Evolutionary conservation across 2,888 invertebrate species (phyloP).

Genomic region (Junonia oenone): DNA sequence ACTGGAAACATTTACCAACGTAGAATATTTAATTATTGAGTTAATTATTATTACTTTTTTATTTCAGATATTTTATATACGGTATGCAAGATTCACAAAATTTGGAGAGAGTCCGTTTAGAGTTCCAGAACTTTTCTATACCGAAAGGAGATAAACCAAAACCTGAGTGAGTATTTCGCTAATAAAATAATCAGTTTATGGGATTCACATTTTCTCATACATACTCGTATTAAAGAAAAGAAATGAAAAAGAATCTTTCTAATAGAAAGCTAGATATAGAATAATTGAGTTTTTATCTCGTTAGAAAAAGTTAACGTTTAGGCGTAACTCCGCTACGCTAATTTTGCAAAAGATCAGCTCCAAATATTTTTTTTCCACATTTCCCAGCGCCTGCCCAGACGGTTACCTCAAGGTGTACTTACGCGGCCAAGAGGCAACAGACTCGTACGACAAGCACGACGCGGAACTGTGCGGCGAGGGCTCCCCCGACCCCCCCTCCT

Average conservation of each 20-base stretch:
- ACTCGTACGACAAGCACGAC: slow-evolving; percentile 96
- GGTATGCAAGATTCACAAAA: slow-evolving; percentile 98
- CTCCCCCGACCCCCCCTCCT: slow-evolving; percentile 38
- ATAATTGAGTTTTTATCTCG: too few species aligned
- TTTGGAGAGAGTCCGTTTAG: slow-evolving; percentile 94
- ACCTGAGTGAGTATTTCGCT: too few species aligned
- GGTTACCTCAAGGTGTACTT: slow-evolving; percentile 94
- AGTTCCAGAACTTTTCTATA: slow-evolving; percentile 94
- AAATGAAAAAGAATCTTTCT: too few species aligned
- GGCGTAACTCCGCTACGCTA: too few species aligned
- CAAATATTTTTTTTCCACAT: background rate
- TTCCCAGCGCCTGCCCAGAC: slow-evolving; percentile 85
- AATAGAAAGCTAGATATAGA: too few species aligned
- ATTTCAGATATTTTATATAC: slow-evolving; percentile 93
- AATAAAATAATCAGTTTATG: too few species aligned
- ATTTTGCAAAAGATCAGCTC: too few species aligned
- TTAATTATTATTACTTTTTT: background rate
- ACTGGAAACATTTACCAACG: too few species aligned
- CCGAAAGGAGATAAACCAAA: slow-evolving; percentile 87
- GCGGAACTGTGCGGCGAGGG: slow-evolving; percentile 92
- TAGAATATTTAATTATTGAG: too few species aligned
- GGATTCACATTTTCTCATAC: too few species aligned
- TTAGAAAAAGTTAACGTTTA: too few species aligned
- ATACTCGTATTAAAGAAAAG: too few species aligned
- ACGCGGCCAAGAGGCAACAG: slow-evolving; percentile 94